Percentiles rank a stretch among this genome's conserved stretches.
Evolutionary conservation across 92 coral and sea anemone genomes (phyloP).

Genomic region (Actinernus sp.): DNA sequence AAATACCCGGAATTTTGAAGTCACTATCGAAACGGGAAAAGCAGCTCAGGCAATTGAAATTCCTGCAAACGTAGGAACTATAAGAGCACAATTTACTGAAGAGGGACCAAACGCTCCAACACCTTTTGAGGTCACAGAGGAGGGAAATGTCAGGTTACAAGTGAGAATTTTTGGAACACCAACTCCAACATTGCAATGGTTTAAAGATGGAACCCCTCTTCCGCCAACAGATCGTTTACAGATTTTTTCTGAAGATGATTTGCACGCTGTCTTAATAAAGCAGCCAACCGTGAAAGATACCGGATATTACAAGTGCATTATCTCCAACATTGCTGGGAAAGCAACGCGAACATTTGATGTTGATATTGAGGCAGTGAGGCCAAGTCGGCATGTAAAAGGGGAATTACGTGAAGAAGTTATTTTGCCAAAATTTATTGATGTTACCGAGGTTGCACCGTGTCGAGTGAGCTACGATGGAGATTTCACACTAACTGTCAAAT

Average conservation of each 20-base stretch:
- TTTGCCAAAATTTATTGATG: constrained; percentile 66
- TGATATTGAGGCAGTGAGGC: constrained; percentile 29
- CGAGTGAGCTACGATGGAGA: constrained; percentile 50
- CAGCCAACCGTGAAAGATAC: constrained; percentile 55
- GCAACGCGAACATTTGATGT: constrained; percentile 67
- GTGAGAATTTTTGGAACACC: constrained; percentile 67
- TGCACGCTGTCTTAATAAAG: constrained; percentile 38
- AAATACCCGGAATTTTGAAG: constrained; percentile 75
- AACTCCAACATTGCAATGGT: constrained; percentile 73
- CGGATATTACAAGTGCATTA: constrained; percentile 66
- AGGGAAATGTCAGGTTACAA: constrained; percentile 41
- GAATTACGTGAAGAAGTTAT: constrained; percentile 32
- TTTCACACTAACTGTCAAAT: constrained; percentile 78
- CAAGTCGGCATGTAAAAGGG: constrained; percentile 30
- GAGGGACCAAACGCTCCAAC: constrained; percentile 42
- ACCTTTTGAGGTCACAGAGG: constrained; percentile 65
- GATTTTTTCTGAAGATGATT: constrained; percentile 37
- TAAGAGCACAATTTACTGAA: constrained; percentile 46
- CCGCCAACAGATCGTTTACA: constrained; percentile 43
- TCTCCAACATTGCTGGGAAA: constrained; percentile 60
- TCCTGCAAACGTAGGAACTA: constrained; percentile 70
- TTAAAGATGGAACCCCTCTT: constrained; percentile 40
- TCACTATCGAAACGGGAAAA: constrained; percentile 68
- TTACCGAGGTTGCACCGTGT: constrained; percentile 47
- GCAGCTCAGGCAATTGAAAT: constrained; percentile 26